Conservation (phyloP, 1,140 invertebrate genomes). For the Popillia japonica region DNA sequence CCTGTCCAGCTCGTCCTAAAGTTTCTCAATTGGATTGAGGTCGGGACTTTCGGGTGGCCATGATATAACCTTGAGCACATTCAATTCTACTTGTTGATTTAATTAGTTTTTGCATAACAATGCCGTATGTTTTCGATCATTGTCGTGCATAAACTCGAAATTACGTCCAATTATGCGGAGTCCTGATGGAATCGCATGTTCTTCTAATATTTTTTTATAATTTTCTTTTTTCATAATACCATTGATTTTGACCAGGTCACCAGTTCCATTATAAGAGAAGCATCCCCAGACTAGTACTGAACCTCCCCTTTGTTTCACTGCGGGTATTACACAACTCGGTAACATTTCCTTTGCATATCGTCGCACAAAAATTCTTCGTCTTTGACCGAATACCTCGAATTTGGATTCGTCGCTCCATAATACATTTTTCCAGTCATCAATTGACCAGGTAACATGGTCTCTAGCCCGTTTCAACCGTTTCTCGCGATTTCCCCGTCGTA, state of each 20-base stretch:
- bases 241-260: constrained; percentile 12
- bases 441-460: not conserved
- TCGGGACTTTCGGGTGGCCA: not conserved
- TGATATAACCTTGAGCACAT: not conserved
- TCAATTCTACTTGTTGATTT: not conserved
- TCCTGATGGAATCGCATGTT: not conserved
- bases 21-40: constrained; percentile 19
- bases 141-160: constrained; percentile 41
- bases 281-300: not conserved
- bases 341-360: not conserved
- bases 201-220: not conserved
- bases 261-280: not conserved
- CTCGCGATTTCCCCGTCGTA: constrained; percentile 17
- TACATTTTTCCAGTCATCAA: not conserved
- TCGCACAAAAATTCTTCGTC: not conserved
- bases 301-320: not conserved
- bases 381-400: not conserved
- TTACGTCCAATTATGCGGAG: constrained; percentile 2
- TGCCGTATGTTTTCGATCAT: constrained; percentile 34
- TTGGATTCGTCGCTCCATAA: constrained; percentile 4
- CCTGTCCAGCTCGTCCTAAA: not conserved
- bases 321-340: not conserved
- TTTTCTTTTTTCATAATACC: constrained; percentile 11
- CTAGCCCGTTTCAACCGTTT: not conserved
- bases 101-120: constrained; percentile 27